Base-by-base conservation (phyloP, 1,140 invertebrate species). In the Helicoverpa armigera region DNA sequence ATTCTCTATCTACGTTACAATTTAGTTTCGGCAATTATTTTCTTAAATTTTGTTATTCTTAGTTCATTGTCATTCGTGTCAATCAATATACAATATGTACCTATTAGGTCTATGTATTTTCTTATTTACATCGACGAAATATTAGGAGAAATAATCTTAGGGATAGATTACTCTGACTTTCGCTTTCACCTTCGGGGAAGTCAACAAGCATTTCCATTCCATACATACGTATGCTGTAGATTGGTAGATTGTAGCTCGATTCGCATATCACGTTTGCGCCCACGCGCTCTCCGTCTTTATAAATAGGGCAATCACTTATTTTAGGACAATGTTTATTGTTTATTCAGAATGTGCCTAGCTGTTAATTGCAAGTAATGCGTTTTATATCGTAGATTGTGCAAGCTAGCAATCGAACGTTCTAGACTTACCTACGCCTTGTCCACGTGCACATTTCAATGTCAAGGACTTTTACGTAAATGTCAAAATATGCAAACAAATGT, bases 381-480 rank as follows among this genome's bases (percentile, higher is more conserved):
- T 63, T 11, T 63, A 63, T 23, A 31, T 63, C 31, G 70, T 73
- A 4, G 35, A 54, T 56, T 35, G 61, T 65, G 35, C 61, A 65
- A 48, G 31, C 31, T n/a, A 65, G 35, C 13, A 63, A 65, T 43
- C 63, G 63, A 67, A 48, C 35, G 35, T 67, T 16, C 2, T 3
- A 67, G 63, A 67, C 35, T 35, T 23, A 23, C 23, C 23, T 48
- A 35, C 18, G 63, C 10, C n/a, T n/a, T 14, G 35, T 48, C 9
- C 70, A 73, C 70, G 70, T 73, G 70, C 53, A 14, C 3, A 31
- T 60, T 69, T 23, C 70, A 73, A 56, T 58, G 70, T 73, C 70
- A 73, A 73, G 70, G 53, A 58, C 18, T 73, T n/a, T 73, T 73
- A 12, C 53, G 50, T 29, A 58, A 73, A 56, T 10, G 70, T 35